Evolutionary conservation across 2,113 vertebrate genomes (phyloP), one percentile per base, ranked within the genome.

Genomic region (Atherinomorus stipes): DNA sequence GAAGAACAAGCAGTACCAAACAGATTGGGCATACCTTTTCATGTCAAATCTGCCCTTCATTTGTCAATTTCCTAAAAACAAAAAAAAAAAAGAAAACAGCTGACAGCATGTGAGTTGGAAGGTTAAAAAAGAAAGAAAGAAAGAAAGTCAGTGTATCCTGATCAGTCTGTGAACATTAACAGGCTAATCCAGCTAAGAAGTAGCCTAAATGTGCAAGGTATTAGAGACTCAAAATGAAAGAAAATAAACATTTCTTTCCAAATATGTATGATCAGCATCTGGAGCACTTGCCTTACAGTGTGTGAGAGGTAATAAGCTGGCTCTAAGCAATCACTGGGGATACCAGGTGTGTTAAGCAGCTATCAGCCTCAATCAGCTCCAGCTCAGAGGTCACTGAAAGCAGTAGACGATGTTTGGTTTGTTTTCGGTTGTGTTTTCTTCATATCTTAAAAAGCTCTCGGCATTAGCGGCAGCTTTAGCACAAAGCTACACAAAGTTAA

Each of bases 241-340:
- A 56, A 31, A 68, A 25, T 42, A 13, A 52, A 22, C 18, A 76
- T 16, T 63, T 12, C 7, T 49, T 31, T 51, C 45, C 52, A 38
- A 52, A 76, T 49, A 0, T 11, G 63, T 45, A 31, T n/a, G n/a
- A n/a, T 15, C 18, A 21, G 13, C 64, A 70, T 67, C 56, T 74
- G 60, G 73, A 53, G 25, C 34, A 44, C 31, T 9, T 34, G 31
- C 31, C 31, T 34, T 8, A 8, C 59, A 65, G 11, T 40, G 38
- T 40, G 38, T 12, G 11, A 10, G 38, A 3, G 2, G 38, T 40
- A 40, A 40, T 28, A 28, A 40, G 13, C 12, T 42, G 40, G 3
- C 12, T 15, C 3, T 42, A n/a, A n/a, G 40, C 12, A 42, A 42
- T 13, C 10, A 3, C 11, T 10, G 11, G 38, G 3, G 11, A 40